These are phyloP conservation scores for Dreissena rostriformis DNA, from an alignment of 1,140 invertebrate genomes.

Conservation along the genomic window DNA sequence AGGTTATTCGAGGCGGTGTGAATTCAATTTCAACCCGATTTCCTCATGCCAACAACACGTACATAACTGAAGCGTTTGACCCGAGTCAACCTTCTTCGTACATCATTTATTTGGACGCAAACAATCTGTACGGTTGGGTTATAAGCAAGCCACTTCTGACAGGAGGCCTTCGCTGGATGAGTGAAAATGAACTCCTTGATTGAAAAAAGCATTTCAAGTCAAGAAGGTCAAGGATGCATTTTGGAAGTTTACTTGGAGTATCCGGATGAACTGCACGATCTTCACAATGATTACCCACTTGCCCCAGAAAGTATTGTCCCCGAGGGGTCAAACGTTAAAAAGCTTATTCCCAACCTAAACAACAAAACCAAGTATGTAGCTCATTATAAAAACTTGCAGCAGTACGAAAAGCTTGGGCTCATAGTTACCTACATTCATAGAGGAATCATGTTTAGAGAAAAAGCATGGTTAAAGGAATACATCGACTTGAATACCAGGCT, in stretches of 20 bases:
- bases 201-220: neutral
- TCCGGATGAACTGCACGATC: slow-evolving; percentile 79
- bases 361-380: too few relatives aligned
- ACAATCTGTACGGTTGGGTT: too few relatives aligned
- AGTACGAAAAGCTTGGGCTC: slow-evolving; percentile 44
- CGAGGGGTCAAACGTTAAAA: slow-evolving; percentile 16
- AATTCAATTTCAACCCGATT: slow-evolving; percentile 60
- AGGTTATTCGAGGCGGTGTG: slow-evolving; percentile 67
- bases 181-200: slow-evolving; percentile 4
- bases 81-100: too few relatives aligned
- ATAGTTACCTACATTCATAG: slow-evolving; percentile 53
- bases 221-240: neutral
- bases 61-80: slow-evolving; percentile 56
- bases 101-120: too few relatives aligned
- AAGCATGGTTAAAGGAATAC: slow-evolving; percentile 41
- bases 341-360: too few relatives aligned
- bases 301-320: slow-evolving; percentile 75
- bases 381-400: too few relatives aligned
- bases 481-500: slow-evolving; percentile 66
- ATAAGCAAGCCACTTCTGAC: slow-evolving; percentile 59
- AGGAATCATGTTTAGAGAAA: slow-evolving; percentile 45
- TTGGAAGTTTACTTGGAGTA: slow-evolving; percentile 53
- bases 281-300: too few relatives aligned
- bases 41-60: slow-evolving; percentile 68
- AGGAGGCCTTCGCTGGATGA: slow-evolving; percentile 77